These are phyloP conservation scores for Solea senegalensis DNA, from an alignment of 2,113 vertebrate species.

Conservation along the genomic window DNA sequence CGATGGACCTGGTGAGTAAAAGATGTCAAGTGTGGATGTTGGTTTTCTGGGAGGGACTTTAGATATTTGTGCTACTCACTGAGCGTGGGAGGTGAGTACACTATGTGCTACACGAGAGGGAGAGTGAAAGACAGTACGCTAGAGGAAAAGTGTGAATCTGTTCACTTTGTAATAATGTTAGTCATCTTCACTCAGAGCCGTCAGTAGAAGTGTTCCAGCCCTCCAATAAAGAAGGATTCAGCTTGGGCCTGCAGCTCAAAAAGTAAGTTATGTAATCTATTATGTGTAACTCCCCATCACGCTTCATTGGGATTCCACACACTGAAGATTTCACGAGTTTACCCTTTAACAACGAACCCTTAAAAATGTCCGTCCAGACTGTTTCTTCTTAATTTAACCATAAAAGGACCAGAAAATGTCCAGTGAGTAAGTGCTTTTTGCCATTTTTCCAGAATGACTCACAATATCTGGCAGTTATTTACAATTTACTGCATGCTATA, in stretches of 20 bases:
- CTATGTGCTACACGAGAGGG: constrained; percentile 37
- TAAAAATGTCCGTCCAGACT: too few species aligned
- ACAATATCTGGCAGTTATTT: too few species aligned
- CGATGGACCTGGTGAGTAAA: constrained; percentile 95
- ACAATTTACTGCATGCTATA: too few species aligned
- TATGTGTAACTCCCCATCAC: neutral
- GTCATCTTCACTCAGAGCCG: constrained; percentile 84
- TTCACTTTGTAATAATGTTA: constrained; percentile 38
- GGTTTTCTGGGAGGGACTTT: constrained; percentile 49
- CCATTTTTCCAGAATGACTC: too few species aligned
- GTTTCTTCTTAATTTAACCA: too few species aligned
- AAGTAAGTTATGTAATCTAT: constrained; percentile 84
- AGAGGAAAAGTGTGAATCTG: constrained; percentile 18
- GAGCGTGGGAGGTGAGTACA: constrained; percentile 65
- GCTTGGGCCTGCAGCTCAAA: constrained; percentile 96
- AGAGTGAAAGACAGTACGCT: constrained; percentile 18
- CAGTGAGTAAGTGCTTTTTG: too few species aligned
- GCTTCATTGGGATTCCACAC: neutral
- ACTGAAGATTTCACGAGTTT: neutral
- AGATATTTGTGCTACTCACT: constrained; percentile 59
- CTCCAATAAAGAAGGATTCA: constrained; percentile 97
- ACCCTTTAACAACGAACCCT: too few species aligned
- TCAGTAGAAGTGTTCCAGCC: constrained; percentile 99
- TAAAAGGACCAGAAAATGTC: too few species aligned
- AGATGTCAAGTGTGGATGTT: constrained; percentile 61